phyloP scores from a whole-genome alignment of 2,797 vertebrate genomes.

The Tolypeutes matacus region DNA sequence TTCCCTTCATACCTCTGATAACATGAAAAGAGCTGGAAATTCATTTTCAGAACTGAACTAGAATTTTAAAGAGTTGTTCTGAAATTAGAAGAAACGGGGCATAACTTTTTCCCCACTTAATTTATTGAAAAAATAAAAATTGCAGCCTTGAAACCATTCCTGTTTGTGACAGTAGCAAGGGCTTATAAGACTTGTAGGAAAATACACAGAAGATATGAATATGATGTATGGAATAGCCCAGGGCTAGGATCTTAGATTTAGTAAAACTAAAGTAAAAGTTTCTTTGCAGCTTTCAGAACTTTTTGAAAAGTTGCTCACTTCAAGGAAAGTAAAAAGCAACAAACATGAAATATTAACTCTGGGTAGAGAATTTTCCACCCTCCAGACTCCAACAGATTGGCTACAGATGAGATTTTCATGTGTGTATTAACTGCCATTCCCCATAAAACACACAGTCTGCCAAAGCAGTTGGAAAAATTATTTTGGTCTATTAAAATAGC shows the following conservation, averaged over 20 bases:
- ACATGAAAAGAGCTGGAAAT: conserved; percentile 24
- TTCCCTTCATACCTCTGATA: neutral
- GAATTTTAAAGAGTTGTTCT: conserved; percentile 48
- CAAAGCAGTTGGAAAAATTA: conserved; percentile 35
- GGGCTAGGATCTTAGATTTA: conserved; percentile 52
- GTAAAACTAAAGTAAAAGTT: neutral
- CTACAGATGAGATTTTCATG: conserved; percentile 36
- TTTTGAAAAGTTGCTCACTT: conserved; percentile 32
- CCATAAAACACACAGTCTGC: neutral
- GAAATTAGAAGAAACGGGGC: conserved; percentile 53
- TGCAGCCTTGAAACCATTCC: conserved; percentile 22
- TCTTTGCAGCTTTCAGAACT: conserved; percentile 55
- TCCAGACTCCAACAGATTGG: neutral
- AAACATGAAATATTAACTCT: neutral
- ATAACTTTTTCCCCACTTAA: neutral
- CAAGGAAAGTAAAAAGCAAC: conserved; percentile 29
- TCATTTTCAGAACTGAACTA: conserved; percentile 47
- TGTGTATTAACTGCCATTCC: neutral
- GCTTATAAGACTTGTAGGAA: neutral
- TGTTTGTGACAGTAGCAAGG: conserved; percentile 22
- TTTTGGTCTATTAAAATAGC: conserved; percentile 30
- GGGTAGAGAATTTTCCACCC: conserved; percentile 5
- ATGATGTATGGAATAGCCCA: neutral
- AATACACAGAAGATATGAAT: conserved; percentile 23
- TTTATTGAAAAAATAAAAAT: conserved; percentile 27